Base-by-base conservation (phyloP, 2,113 vertebrate species). In the Rhynchopsitta pachyrhyncha region DNA sequence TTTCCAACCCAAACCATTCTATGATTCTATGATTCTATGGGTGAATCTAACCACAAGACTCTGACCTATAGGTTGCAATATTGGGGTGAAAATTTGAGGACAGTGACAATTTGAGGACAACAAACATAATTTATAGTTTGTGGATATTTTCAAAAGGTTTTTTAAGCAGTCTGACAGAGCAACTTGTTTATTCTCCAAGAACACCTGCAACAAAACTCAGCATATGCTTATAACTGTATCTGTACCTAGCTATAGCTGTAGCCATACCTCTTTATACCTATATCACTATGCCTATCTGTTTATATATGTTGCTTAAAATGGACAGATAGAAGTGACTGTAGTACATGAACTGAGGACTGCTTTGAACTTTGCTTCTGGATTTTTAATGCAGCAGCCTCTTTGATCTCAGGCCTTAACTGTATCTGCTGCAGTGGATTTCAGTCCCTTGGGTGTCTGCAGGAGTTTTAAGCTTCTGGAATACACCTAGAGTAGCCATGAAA, bases 21-120 rank as follows among this genome's bases (percentile, higher is more conserved):
- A 59, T 35, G 33, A 23, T 28, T 52, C 25, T 52, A 52, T 27
- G 49, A 27, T 23, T 59, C 33, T n/a, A 9, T 37, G 23, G 18
- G 24, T 73, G 29, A 76, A 68, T 28, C 9, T 64, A 64, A n/a
- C 35, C 47, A 71, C 6, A 8, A 27, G 27, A 12, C 23, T 85
- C 75, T 37, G 27, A 50, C 28, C 7, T 25, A 4, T 1, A 63
- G 5, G 22, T 33, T 87, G 20, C 15, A 52, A 20, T 52, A 60
- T 19, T 33, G 63, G 7, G 4, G 10, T 39, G 14, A n/a, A 20
- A n/a, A n/a, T 22, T n/a, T 57, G 33, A n/a, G 55, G 55, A 57
- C 28, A 85, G 27, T 55, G 28, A 29, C 9, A 39, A n/a, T 11
- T 35, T 0, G 0, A 35, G 27, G 47, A 74, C 8, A 46, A 75